These are phyloP conservation scores for Periophthalmus modestus DNA, from an alignment of 2,113 vertebrate genomes.

Conservation along the genomic window DNA sequence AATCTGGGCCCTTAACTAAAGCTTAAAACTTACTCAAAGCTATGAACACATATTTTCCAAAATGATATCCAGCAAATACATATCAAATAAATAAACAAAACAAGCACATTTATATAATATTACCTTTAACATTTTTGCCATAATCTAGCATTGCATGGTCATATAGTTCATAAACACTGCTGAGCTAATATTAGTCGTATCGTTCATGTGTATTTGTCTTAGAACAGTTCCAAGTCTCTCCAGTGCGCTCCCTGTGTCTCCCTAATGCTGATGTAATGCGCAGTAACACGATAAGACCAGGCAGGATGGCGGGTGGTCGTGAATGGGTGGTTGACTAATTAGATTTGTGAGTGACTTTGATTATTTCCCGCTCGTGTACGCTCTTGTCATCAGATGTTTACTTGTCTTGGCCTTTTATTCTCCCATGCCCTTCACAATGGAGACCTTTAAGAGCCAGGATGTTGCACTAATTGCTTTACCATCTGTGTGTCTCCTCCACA, in stretches of 20 bases:
- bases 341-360: constrained; percentile 35
- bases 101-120: neutral
- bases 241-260: neutral
- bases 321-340: constrained; percentile 43
- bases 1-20: no score
- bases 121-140: neutral
- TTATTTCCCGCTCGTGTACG: constrained; percentile 23
- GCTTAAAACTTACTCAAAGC: no score
- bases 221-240: neutral
- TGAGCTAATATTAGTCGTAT: neutral
- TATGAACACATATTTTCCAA: neutral
- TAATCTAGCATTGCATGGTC: no score
- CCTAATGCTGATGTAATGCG: constrained; percentile 40
- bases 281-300: constrained; percentile 37
- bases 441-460: constrained; percentile 20
- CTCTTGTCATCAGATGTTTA: constrained; percentile 26
- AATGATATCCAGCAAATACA: neutral
- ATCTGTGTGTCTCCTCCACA: constrained; percentile 71
- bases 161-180: neutral
- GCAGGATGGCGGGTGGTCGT: constrained; percentile 36
- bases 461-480: constrained; percentile 24
- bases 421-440: constrained; percentile 21
- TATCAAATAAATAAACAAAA: neutral
- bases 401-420: constrained; percentile 27
- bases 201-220: neutral